Evolutionary conservation across 2,797 vertebrate genomes (phyloP).

Genomic region (Peromyscus aztecus): DNA sequence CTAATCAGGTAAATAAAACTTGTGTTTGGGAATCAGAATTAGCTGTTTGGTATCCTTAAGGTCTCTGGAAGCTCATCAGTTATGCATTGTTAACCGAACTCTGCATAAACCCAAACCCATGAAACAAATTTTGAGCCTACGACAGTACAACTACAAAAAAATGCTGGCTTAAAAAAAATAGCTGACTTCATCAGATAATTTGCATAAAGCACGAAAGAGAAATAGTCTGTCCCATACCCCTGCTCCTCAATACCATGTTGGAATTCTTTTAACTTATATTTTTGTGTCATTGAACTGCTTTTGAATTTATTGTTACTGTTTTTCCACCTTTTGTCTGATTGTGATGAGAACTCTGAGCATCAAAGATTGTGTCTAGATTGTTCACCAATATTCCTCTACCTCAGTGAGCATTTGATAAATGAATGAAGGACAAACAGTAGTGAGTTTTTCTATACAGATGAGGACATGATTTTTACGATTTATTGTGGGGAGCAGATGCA

Average conservation of each 20-base stretch:
- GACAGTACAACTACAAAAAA: neutral
- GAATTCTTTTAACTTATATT: neutral
- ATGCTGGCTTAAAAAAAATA: neutral
- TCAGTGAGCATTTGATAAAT: constrained; percentile 21
- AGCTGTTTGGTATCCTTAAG: neutral
- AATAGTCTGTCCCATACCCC: neutral
- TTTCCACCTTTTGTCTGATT: neutral
- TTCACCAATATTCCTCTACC: constrained; percentile 21
- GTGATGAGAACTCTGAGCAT: neutral
- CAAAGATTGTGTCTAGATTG: neutral
- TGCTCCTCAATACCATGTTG: neutral
- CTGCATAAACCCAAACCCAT: neutral
- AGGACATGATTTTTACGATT: neutral
- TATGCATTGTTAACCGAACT: neutral
- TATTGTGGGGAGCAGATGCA: neutral
- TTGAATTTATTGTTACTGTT: constrained; percentile 7
- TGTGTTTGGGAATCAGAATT: neutral
- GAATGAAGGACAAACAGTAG: neutral
- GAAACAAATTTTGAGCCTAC: neutral
- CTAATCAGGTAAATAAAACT: constrained; percentile 29
- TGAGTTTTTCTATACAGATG: neutral
- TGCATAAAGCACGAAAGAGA: neutral
- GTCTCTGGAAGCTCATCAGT: neutral
- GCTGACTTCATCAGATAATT: neutral
- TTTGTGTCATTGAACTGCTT: constrained; percentile 27